Evolutionary conservation across 92 coral and sea anemone genomes (phyloP).

Genomic region (Umimayanthus kanabou): DNA sequence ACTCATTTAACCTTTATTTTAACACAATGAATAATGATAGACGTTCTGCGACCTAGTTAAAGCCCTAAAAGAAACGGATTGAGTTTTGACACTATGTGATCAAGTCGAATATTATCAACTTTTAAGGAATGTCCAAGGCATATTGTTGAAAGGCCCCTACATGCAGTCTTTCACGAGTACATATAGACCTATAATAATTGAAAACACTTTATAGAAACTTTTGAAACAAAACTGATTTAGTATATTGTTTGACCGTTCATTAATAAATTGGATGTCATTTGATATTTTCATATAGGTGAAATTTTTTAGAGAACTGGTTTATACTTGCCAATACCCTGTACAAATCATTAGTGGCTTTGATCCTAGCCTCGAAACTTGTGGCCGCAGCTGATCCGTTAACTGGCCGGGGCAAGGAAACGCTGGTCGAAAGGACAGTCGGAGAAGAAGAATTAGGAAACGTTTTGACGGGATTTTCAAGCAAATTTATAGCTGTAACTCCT

Average conservation of each 20-base stretch:
- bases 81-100: no score
- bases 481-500: neutral
- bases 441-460: no score
- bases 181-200: neutral
- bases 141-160: no score
- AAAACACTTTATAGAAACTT: neutral
- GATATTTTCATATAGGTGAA: neutral
- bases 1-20: no score
- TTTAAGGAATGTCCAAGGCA: no score
- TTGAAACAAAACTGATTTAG: neutral
- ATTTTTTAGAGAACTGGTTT: neutral
- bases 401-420: neutral
- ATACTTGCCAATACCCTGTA: neutral
- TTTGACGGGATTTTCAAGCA: neutral
- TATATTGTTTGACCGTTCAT: no score
- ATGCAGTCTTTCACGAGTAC: no score
- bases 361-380: neutral
- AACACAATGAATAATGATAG: no score
- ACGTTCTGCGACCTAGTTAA: no score
- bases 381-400: constrained; percentile 25
- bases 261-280: neutral
- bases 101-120: no score
- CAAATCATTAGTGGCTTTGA: no score
- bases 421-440: neutral
- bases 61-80: no score